Evolutionary conservation across 2,888 invertebrate species (phyloP).

Genomic region (Polyploca ridens): DNA sequence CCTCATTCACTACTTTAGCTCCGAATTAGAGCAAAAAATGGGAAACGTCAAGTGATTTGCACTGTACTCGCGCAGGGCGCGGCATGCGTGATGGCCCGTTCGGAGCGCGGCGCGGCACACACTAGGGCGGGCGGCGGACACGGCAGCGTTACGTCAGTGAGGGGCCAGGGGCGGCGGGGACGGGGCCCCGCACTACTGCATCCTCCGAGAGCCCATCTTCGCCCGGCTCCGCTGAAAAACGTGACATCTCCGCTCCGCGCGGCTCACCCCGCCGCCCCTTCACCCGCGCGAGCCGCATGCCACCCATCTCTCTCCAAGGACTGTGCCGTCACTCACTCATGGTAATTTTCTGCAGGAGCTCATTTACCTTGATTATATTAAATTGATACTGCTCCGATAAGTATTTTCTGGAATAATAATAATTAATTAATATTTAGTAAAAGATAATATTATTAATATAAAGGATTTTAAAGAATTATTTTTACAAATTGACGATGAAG

Average conservation of each 20-base stretch:
- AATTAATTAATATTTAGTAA: too few relatives aligned
- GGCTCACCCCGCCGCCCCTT: constrained; percentile 23
- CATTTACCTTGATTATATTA: constrained; percentile 51
- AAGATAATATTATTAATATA: too few relatives aligned
- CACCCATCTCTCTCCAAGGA: constrained; percentile 41
- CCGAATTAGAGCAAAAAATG: constrained; percentile 67
- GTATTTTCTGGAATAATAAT: background rate
- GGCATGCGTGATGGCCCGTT: constrained; percentile 69
- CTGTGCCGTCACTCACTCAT: constrained; percentile 52
- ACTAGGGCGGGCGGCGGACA: constrained; percentile 80
- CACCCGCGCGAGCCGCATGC: constrained; percentile 39
- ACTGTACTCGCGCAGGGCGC: constrained; percentile 71
- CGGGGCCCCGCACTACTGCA: constrained; percentile 77
- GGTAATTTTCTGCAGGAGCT: constrained; percentile 59
- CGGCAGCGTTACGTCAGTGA: constrained; percentile 82
- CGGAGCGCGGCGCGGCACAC: constrained; percentile 80
- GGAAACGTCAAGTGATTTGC: constrained; percentile 79
- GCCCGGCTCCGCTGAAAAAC: constrained; percentile 71
- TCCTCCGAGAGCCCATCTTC: constrained; percentile 75
- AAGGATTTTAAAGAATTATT: too few relatives aligned
- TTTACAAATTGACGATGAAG: too few relatives aligned
- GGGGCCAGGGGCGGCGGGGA: constrained; percentile 51
- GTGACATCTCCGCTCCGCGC: constrained; percentile 68
- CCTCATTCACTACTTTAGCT: constrained; percentile 74
- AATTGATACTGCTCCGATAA: background rate